Conservation (phyloP, 1,140 invertebrate species). For the Arion vulgaris region DNA sequence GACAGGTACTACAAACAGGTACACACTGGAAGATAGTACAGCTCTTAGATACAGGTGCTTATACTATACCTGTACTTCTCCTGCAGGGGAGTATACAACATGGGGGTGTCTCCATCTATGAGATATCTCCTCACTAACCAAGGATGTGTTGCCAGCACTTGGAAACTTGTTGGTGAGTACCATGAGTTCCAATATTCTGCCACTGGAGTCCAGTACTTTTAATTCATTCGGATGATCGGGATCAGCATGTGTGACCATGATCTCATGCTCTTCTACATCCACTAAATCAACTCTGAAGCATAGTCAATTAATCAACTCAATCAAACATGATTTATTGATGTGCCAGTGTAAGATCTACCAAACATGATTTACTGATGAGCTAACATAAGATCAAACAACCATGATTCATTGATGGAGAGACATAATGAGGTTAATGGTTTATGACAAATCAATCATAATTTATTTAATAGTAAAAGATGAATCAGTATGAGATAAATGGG, state of each 20-base stretch:
- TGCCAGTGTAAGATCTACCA: no score
- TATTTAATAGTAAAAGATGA: no score
- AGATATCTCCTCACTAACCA: neutral
- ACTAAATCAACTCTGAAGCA: conserved; percentile 37
- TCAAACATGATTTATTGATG: neutral
- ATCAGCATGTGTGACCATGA: conserved; percentile 31
- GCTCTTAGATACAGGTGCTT: no score
- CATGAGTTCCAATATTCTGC: neutral
- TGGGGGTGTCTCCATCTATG: conserved; percentile 32
- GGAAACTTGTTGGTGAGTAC: neutral
- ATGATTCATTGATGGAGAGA: no score
- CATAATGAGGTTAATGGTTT: no score
- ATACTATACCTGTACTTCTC: conserved; percentile 37
- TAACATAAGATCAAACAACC: no score
- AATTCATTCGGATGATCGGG: conserved; percentile 39
- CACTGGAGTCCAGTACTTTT: conserved; percentile 21
- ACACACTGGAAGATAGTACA: no score
- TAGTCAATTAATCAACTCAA: neutral
- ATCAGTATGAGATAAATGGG: no score
- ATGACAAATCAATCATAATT: no score
- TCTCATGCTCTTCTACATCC: conserved; percentile 41
- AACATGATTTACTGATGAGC: no score
- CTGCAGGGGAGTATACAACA: conserved; percentile 39
- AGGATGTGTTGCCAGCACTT: neutral
- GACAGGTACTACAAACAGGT: no score